A percentile compares a stretch with the other conserved stretches of the same genome.
These are phyloP conservation scores for Serinus canaria DNA, from an alignment of 2,113 vertebrate species.

Conservation along the genomic window DNA sequence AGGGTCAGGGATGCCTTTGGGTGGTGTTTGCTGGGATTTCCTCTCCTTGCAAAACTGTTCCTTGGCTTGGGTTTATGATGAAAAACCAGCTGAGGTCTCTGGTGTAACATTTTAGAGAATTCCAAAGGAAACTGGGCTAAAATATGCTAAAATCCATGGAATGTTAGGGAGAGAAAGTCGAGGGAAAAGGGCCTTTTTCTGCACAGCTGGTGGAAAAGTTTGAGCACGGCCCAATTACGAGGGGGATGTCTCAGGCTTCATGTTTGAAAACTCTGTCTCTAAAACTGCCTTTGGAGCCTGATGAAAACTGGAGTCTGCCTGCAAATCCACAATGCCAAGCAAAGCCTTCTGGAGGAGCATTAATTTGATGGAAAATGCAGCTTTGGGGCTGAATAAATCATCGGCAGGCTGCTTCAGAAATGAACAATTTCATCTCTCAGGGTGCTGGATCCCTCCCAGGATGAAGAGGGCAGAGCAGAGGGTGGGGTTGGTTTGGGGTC, in stretches of 20 bases:
- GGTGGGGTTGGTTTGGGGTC: neutral
- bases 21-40: neutral
- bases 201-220: neutral
- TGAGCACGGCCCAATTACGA: neutral
- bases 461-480: neutral
- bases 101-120: neutral
- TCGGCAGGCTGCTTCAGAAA: neutral
- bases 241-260: neutral
- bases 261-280: slow-evolving; percentile 1
- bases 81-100: neutral
- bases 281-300: neutral
- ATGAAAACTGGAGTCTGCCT: neutral
- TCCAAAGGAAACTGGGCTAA: neutral
- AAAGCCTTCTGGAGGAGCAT: neutral
- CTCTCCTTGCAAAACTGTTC: neutral
- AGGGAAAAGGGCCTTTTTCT: neutral
- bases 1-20: neutral
- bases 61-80: neutral
- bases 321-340: neutral
- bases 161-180: neutral
- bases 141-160: neutral
- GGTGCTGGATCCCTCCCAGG: neutral
- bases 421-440: neutral
- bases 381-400: neutral
- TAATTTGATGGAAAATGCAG: neutral